Conservation (phyloP, 2,888 invertebrate genomes). For the Troides helena region DNA sequence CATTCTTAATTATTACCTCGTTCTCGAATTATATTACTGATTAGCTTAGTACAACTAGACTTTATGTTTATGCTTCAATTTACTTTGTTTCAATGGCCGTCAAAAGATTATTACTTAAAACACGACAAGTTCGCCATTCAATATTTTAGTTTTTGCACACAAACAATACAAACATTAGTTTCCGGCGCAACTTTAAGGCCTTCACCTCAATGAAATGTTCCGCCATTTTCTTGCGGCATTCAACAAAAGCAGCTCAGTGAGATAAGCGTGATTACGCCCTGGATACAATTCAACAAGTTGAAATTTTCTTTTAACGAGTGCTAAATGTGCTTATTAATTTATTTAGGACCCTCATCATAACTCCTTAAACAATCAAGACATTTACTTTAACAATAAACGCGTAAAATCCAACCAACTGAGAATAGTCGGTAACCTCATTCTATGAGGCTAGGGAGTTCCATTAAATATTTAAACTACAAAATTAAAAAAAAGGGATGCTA, state of each 20-base stretch:
- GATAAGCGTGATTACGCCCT: constrained; percentile 13
- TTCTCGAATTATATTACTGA: too few relatives aligned
- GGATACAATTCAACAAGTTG: constrained; percentile 1
- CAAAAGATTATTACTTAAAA: neutral
- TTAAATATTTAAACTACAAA: too few relatives aligned
- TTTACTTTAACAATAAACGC: too few relatives aligned
- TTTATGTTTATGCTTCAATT: too few relatives aligned
- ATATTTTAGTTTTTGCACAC: constrained; percentile 13
- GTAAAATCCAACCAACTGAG: too few relatives aligned
- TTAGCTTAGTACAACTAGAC: too few relatives aligned
- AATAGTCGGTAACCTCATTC: too few relatives aligned
- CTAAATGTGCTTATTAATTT: neutral
- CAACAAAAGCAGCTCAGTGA: constrained; percentile 3
- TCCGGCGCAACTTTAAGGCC: constrained; percentile 28
- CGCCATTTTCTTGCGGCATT: constrained; percentile 13
- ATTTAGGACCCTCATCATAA: neutral
- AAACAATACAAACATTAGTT: constrained; percentile 24
- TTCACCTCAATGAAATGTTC: constrained; percentile 28
- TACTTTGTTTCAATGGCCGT: too few relatives aligned
- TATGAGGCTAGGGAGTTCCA: too few relatives aligned
- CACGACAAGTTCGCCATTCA: neutral
- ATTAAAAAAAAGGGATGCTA: too few relatives aligned
- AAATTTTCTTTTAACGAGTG: neutral
- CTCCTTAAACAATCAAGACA: too few relatives aligned
- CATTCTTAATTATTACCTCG: too few relatives aligned